These are phyloP conservation scores for Neodiprion lecontei DNA, from an alignment of 1,140 invertebrate genomes.

Conservation along the genomic window DNA sequence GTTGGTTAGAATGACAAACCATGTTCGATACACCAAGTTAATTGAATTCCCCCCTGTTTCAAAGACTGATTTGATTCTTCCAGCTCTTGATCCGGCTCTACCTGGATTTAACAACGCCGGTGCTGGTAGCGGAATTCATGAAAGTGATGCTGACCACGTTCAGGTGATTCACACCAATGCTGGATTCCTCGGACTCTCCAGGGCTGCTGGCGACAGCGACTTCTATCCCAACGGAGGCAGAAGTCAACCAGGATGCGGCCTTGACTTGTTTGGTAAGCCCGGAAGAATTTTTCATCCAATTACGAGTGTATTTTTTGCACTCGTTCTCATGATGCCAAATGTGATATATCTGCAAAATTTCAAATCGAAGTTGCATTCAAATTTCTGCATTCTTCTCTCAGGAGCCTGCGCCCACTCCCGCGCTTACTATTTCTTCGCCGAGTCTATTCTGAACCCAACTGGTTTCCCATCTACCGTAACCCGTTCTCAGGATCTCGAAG, in stretches of 20 bases:
- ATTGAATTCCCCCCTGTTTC: background rate
- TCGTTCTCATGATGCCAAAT: background rate
- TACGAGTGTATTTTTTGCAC: background rate
- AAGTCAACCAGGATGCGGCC: conserved; percentile 63
- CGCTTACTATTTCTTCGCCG: conserved; percentile 67
- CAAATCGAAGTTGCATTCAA: background rate
- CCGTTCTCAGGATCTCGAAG: background rate
- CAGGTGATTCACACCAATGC: conserved; percentile 69
- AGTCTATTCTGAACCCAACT: conserved; percentile 61
- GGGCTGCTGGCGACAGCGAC: conserved; percentile 57
- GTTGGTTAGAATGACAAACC: conserved; percentile 39
- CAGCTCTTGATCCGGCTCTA: conserved; percentile 66
- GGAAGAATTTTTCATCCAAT: no score
- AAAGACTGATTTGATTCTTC: conserved; percentile 23
- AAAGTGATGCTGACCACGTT: conserved; percentile 58
- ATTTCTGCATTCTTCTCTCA: conserved; percentile 31
- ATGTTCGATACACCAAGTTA: background rate
- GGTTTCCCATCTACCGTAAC: conserved; percentile 43
- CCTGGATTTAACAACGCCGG: conserved; percentile 58
- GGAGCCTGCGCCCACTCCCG: conserved; percentile 65
- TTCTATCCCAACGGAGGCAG: conserved; percentile 65
- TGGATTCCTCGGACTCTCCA: conserved; percentile 51
- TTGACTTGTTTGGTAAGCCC: background rate
- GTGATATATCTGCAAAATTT: background rate
- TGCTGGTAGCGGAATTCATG: conserved; percentile 52